Evolutionary conservation across 2,888 invertebrate genomes (phyloP).

Genomic region (Polia nebulosa): DNA sequence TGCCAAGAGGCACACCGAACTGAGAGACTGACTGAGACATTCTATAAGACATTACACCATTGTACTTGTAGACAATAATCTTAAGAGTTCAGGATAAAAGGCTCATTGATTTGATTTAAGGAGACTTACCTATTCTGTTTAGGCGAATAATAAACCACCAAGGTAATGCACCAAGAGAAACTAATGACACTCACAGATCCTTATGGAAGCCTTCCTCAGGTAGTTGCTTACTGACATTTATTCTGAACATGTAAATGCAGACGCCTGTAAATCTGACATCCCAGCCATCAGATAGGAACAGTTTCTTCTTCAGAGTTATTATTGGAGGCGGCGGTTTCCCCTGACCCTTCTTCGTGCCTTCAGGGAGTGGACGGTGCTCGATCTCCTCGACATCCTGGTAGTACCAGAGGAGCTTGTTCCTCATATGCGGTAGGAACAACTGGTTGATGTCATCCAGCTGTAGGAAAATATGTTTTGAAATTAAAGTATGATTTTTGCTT

Average conservation of each 20-base stretch:
- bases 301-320: constrained; percentile 93
- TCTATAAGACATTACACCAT: too few relatives aligned
- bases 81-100: too few relatives aligned
- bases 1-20: too few relatives aligned
- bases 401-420: constrained; percentile 96
- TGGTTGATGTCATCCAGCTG: constrained; percentile 97
- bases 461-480: constrained; percentile 54
- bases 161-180: neutral
- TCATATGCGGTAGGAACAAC: constrained; percentile 96
- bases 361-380: constrained; percentile 87
- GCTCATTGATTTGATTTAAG: too few relatives aligned
- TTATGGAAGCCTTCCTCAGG: constrained; percentile 98
- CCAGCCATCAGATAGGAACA: constrained; percentile 97
- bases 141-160: neutral
- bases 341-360: constrained; percentile 88
- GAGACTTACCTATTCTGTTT: too few relatives aligned
- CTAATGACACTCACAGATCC: constrained; percentile 91
- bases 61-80: too few relatives aligned
- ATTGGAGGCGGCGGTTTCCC: constrained; percentile 86
- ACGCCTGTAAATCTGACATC: constrained; percentile 95
- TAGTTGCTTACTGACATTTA: constrained; percentile 95
- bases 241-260: constrained; percentile 96
- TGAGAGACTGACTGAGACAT: too few relatives aligned
- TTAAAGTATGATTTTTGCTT: neutral
- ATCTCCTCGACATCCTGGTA: constrained; percentile 96